A percentile compares a stretch with the other conserved stretches of the same genome.
Conservation (phyloP, 2,888 invertebrate genomes). For the Drepanosiphum platanoidis region DNA sequence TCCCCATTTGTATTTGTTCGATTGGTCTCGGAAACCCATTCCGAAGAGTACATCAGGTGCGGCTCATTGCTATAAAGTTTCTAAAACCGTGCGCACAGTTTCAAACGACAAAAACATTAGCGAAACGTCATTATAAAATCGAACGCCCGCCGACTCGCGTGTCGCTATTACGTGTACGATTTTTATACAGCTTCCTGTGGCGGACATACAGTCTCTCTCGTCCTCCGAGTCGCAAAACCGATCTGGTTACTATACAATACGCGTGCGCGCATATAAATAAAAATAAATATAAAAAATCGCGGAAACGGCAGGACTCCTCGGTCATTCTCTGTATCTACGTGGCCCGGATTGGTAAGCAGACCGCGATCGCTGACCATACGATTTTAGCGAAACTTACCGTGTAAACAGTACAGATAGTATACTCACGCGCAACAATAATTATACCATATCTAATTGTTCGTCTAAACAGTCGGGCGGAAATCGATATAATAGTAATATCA, state of each 20-base stretch:
- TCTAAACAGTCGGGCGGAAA: no score
- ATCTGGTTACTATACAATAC: no score
- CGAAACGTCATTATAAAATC: slow-evolving; percentile 28
- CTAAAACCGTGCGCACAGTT: slow-evolving; percentile 13
- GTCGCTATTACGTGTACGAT: background rate
- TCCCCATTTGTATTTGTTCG: slow-evolving; percentile 1
- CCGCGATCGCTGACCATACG: no score
- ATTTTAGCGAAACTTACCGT: no score
- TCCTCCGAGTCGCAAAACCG: background rate
- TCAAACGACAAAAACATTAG: slow-evolving; percentile 41
- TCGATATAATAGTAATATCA: no score
- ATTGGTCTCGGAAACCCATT: slow-evolving; percentile 13
- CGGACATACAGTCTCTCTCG: background rate
- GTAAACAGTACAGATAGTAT: no score
- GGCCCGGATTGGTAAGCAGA: no score
- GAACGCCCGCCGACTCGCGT: background rate
- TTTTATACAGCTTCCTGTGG: background rate
- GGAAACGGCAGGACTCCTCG: no score
- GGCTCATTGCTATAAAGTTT: slow-evolving; percentile 34
- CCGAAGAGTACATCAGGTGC: slow-evolving; percentile 31
- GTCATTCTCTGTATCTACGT: no score
- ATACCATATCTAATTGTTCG: no score
- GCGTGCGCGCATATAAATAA: no score
- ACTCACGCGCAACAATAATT: no score
- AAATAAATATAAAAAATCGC: background rate